These are phyloP conservation scores for Thumatha senex DNA, from an alignment of 2,888 invertebrate species.

Conservation along the genomic window DNA sequence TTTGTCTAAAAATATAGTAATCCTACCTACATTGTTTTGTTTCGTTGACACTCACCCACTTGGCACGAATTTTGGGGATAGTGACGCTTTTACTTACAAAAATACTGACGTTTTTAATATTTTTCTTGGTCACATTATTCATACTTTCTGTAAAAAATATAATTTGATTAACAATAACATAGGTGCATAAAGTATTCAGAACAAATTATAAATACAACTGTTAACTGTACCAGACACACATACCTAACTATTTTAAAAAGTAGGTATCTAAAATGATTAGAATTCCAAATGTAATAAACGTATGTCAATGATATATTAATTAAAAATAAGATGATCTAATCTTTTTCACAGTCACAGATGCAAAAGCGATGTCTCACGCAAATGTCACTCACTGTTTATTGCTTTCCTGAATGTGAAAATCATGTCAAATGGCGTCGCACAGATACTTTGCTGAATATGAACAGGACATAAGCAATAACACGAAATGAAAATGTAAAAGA, in stretches of 20 bases:
- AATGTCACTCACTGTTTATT: constrained; percentile 33
- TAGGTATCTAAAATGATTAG: too few relatives aligned
- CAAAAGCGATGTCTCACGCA: constrained; percentile 14
- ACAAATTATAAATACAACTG: too few relatives aligned
- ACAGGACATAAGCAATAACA: constrained; percentile 47
- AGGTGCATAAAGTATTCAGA: too few relatives aligned
- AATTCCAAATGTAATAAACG: constrained; percentile 3
- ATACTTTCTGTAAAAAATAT: too few relatives aligned
- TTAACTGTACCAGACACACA: too few relatives aligned
- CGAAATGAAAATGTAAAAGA: constrained; percentile 43
- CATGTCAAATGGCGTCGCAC: constrained; percentile 39
- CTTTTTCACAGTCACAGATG: constrained; percentile 13
- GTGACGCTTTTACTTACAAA: constrained; percentile 47
- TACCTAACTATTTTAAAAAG: too few relatives aligned
- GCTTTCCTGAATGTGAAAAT: constrained; percentile 34
- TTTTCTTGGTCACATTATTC: constrained; percentile 37
- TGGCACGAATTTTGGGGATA: constrained; percentile 57
- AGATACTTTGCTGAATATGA: constrained; percentile 39
- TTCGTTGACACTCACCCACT: constrained; percentile 76
- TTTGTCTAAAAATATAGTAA: constrained; percentile 40
- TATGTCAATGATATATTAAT: constrained; percentile 20
- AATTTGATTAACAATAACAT: too few relatives aligned
- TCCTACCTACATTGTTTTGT: constrained; percentile 38
- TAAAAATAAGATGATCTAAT: constrained; percentile 15
- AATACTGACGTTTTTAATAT: constrained; percentile 43